Evolutionary conservation across 1,140 invertebrate genomes (phyloP).

Genomic region (Sycophila sp.): DNA sequence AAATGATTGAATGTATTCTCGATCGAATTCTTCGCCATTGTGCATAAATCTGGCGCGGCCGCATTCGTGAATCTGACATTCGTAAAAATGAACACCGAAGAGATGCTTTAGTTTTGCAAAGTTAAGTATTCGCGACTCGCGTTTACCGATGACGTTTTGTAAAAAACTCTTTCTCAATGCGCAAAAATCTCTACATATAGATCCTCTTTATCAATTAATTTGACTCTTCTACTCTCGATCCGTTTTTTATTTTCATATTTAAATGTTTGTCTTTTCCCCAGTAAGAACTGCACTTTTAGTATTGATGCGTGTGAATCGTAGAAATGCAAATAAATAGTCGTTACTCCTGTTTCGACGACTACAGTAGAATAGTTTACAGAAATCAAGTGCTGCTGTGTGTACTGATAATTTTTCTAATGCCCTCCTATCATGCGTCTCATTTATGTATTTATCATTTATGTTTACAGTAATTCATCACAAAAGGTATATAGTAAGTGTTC

Average conservation of each 20-base stretch:
- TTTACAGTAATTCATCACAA: slow-evolving; percentile 31
- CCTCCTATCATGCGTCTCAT: not conserved
- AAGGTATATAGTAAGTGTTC: not conserved
- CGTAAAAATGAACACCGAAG: not conserved
- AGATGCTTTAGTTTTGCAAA: slow-evolving; percentile 10
- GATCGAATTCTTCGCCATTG: slow-evolving; percentile 9
- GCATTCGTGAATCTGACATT: not conserved
- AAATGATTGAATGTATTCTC: not conserved
- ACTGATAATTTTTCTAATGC: not conserved
- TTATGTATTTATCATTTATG: not conserved
- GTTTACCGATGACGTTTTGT: not conserved
- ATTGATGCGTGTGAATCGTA: slow-evolving; percentile 13
- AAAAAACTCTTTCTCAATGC: slow-evolving; percentile 13
- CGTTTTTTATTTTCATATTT: not conserved
- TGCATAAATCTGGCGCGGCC: not conserved
- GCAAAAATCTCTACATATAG: not conserved
- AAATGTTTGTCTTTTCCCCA: not conserved
- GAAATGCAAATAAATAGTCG: slow-evolving; percentile 21
- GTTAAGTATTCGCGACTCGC: not conserved
- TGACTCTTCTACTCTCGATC: not conserved
- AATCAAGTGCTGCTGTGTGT: slow-evolving; percentile 5
- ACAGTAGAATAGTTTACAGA: slow-evolving; percentile 1
- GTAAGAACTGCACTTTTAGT: not conserved
- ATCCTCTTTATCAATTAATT: not conserved
- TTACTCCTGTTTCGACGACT: slow-evolving; percentile 1